These are phyloP conservation scores for Plumapathes pennacea DNA, from an alignment of 92 coral and sea anemone genomes.

Conservation along the genomic window DNA sequence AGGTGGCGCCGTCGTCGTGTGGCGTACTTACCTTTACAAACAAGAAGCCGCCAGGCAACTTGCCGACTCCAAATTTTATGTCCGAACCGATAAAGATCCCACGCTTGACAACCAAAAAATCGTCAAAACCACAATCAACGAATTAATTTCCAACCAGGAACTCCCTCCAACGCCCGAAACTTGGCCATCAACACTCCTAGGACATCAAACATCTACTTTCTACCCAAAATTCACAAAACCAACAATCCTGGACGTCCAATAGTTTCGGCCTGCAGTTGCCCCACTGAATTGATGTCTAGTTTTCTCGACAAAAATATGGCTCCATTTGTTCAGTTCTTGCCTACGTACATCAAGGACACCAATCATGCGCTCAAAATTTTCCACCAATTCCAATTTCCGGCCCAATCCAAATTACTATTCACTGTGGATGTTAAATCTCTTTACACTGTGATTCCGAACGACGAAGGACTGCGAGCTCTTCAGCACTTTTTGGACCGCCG, in stretches of 20 bases:
- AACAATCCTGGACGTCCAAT: slow-evolving; percentile 8
- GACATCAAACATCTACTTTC: neutral
- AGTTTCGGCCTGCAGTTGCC: slow-evolving; percentile 5
- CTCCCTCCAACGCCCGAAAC: slow-evolving; percentile 27
- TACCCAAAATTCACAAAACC: slow-evolving; percentile 2
- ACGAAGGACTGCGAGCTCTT: too few relatives aligned
- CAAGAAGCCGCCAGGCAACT: slow-evolving; percentile 26
- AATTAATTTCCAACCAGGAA: slow-evolving; percentile 17
- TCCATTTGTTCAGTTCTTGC: neutral
- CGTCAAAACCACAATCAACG: slow-evolving; percentile 39
- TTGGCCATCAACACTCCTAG: slow-evolving; percentile 5
- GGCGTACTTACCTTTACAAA: slow-evolving; percentile 16
- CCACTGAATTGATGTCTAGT: neutral
- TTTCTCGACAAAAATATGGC: neutral
- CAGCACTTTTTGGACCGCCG: too few relatives aligned
- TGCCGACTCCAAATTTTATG: too few relatives aligned
- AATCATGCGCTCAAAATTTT: too few relatives aligned
- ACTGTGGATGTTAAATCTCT: too few relatives aligned
- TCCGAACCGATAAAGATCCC: slow-evolving; percentile 15
- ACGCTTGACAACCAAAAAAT: slow-evolving; percentile 21
- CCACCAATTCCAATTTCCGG: too few relatives aligned
- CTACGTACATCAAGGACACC: neutral
- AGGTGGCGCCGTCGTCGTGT: slow-evolving; percentile 43
- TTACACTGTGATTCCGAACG: too few relatives aligned
- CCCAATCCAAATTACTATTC: too few relatives aligned